phyloP scores from a whole-genome alignment of 1,140 invertebrate genomes.

The Drosophila tropicalis region DNA sequence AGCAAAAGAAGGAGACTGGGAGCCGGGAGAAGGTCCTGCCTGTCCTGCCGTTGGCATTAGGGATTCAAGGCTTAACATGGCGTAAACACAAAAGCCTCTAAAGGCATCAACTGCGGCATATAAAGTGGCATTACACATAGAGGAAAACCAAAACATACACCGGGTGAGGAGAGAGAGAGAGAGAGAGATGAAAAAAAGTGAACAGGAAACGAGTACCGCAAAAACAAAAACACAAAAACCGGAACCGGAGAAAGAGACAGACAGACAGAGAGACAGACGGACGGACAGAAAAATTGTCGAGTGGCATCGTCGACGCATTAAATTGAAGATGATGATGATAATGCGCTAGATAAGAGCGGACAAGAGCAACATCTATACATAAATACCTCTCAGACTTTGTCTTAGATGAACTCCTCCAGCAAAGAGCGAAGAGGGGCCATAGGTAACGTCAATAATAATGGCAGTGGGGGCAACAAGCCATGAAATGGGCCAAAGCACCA shows the following conservation, averaged over 20 bases:
- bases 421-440: slow-evolving; percentile 46
- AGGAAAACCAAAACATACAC: slow-evolving; percentile 15
- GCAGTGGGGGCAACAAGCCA: slow-evolving; percentile 71
- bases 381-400: slow-evolving; percentile 13
- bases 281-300: slow-evolving; percentile 60
- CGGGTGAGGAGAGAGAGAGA: slow-evolving; percentile 22
- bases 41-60: slow-evolving; percentile 69
- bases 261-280: neutral
- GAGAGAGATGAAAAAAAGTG: slow-evolving; percentile 31
- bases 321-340: slow-evolving; percentile 82
- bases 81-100: slow-evolving; percentile 82
- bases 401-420: slow-evolving; percentile 20
- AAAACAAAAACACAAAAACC: slow-evolving; percentile 64
- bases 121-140: slow-evolving; percentile 77
- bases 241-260: slow-evolving; percentile 6
- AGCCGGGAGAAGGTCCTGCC: slow-evolving; percentile 31
- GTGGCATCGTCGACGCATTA: slow-evolving; percentile 77
- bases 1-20: slow-evolving; percentile 12
- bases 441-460: slow-evolving; percentile 77
- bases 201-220: slow-evolving; percentile 74
- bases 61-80: slow-evolving; percentile 80
- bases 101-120: slow-evolving; percentile 81
- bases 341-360: slow-evolving; percentile 71
- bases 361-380: slow-evolving; percentile 13
- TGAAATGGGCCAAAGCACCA: slow-evolving; percentile 53